Conservation (phyloP, 23 tunicate species). For the Ciona savignyi region DNA sequence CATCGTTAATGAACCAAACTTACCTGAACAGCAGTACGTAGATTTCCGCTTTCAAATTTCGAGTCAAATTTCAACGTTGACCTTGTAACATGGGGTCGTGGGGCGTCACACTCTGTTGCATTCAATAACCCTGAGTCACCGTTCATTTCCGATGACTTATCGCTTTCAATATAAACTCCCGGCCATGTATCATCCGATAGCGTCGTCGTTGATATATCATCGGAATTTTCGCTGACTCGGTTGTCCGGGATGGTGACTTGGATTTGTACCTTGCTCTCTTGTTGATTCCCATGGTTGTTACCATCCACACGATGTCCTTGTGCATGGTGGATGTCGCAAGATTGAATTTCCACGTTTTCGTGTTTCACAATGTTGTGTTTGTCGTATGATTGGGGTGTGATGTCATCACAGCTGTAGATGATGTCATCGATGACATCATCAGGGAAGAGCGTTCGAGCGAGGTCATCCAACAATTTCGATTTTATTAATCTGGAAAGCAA, state of each 20-base stretch:
- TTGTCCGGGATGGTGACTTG: constrained; percentile 1
- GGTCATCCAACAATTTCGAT: constrained; percentile 52
- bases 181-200: constrained; percentile 53
- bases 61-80: constrained; percentile 56
- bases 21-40: constrained; percentile 78
- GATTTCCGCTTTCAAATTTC: constrained; percentile 93
- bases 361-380: background rate
- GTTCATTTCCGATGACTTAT: background rate
- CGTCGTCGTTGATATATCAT: constrained; percentile 23
- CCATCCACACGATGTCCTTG: background rate
- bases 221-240: background rate
- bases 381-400: background rate
- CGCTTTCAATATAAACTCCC: constrained; percentile 2
- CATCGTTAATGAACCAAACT: no score
- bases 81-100: background rate
- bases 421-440: constrained; percentile 34
- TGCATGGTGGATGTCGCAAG: background rate
- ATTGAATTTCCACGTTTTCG: background rate
- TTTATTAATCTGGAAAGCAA: constrained; percentile 21
- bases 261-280: background rate
- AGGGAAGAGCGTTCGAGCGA: constrained; percentile 45
- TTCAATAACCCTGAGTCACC: background rate
- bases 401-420: constrained; percentile 21
- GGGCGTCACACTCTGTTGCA: background rate
- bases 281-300: no score